Conservation (phyloP, 2,113 vertebrate species). For the Caloenas nicobarica region DNA sequence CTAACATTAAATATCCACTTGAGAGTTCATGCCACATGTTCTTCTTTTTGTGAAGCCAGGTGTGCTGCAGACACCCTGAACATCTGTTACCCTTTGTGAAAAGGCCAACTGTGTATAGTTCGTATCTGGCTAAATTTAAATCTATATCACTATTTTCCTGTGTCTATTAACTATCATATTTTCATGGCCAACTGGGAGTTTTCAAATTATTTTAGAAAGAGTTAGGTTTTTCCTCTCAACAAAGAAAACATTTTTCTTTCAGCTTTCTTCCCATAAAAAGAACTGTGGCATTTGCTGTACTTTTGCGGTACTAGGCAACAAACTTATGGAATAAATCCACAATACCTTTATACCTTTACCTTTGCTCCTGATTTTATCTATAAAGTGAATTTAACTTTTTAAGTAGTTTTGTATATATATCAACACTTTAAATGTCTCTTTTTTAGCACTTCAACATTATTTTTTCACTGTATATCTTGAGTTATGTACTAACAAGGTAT, state of each 20-base stretch:
- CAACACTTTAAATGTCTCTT: neutral
- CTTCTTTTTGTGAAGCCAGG: constrained; percentile 38
- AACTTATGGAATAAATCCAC: neutral
- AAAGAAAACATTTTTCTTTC: neutral
- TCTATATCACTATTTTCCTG: neutral
- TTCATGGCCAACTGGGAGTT: neutral
- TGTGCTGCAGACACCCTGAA: constrained; percentile 4
- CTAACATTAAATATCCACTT: constrained; percentile 46
- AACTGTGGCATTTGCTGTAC: neutral
- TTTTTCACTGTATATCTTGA: neutral
- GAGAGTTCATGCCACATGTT: neutral
- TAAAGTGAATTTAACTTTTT: neutral
- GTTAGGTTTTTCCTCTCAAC: neutral
- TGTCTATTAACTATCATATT: neutral
- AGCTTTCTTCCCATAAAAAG: neutral
- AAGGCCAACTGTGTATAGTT: neutral
- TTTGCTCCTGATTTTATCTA: neutral
- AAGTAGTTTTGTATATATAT: neutral
- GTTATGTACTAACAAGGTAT: neutral
- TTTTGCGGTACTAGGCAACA: neutral
- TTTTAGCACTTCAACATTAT: neutral
- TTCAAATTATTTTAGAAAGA: neutral
- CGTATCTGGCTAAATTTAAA: neutral
- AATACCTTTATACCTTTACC: neutral
- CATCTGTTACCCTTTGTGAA: constrained; percentile 14